A percentile compares a stretch with the other conserved stretches of the same genome.
Evolutionary conservation across 1,140 invertebrate species (phyloP).

Genomic region (Aphaenogaster rudis): DNA sequence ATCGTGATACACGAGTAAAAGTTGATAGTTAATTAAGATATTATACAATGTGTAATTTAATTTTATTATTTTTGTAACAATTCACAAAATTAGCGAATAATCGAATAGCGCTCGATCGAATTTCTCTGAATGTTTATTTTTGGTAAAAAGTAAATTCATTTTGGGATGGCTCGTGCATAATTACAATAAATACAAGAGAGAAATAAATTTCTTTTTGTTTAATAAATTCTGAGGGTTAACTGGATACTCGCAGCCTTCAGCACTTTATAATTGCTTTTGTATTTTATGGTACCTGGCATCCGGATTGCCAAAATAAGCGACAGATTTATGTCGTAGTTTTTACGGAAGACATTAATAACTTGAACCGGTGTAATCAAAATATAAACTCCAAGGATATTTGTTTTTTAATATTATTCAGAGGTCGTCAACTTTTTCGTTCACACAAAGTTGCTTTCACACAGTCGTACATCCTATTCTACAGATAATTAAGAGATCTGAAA

Average conservation of each 20-base stretch:
- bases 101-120: neutral
- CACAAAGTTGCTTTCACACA: neutral
- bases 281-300: neutral
- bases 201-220: neutral
- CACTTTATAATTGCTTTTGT: neutral
- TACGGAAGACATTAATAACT: neutral
- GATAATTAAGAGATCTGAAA: neutral
- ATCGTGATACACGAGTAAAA: neutral
- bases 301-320: neutral
- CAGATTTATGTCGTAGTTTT: neutral
- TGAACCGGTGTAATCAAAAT: neutral
- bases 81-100: neutral
- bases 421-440: neutral
- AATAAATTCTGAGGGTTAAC: neutral
- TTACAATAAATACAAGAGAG: neutral
- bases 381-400: constrained; percentile 3
- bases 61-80: neutral
- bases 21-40: constrained; percentile 4
- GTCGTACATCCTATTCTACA: neutral
- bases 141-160: neutral
- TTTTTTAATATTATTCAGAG: neutral
- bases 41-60: neutral
- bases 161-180: neutral
- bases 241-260: neutral
- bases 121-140: neutral